Evolutionary conservation across 2,888 invertebrate species (phyloP), one percentile per base, ranked within the genome.

Genomic region (Tipula unca): DNA sequence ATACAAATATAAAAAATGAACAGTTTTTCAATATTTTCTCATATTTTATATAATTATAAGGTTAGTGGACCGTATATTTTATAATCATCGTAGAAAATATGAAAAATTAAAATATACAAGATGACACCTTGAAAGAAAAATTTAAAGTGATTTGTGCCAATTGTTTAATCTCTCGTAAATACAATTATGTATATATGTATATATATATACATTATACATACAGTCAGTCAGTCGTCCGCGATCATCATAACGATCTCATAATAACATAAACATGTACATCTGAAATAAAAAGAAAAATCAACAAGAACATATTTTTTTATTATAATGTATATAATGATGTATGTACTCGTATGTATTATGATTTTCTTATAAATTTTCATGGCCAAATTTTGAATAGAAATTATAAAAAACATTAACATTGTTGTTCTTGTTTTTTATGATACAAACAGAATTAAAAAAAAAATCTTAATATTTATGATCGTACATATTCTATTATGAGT

Each of bases 291-390:
- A 69, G 25, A 25, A 69, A 48, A 48, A 48, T 48, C 48, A 48
- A 48, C 48, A 48, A 48, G 48, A 48, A 48, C 48, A 48, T 69
- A 69, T 69, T 69, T 69, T 69, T 69, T 69, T 10, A 25, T 48
- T 48, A 17, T 48, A 5, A 17, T 17, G 48, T 39, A 39, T 39
- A 13, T 10, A 39, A 39, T n/a, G n/a, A n/a, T n/a, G n/a, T n/a
- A n/a, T n/a, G n/a, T n/a, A n/a, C n/a, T n/a, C n/a, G n/a, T n/a
- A n/a, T n/a, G n/a, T n/a, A n/a, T n/a, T n/a, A n/a, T n/a, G n/a
- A n/a, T n/a, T n/a, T n/a, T 48, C 48, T 48, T 48, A 48, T 48
- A 69, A 69, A 69, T 69, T 69, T 69, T 69, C 69, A 69, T 69
- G 69, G 69, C 69, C 69, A 69, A 69, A 69, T 69, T 69, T 69